A percentile compares a stretch with the other conserved stretches of the same genome.
These are phyloP conservation scores for Ophiothrix spiculata DNA, from an alignment of 35 echinoderm and acorn worm species.

Conservation along the genomic window DNA sequence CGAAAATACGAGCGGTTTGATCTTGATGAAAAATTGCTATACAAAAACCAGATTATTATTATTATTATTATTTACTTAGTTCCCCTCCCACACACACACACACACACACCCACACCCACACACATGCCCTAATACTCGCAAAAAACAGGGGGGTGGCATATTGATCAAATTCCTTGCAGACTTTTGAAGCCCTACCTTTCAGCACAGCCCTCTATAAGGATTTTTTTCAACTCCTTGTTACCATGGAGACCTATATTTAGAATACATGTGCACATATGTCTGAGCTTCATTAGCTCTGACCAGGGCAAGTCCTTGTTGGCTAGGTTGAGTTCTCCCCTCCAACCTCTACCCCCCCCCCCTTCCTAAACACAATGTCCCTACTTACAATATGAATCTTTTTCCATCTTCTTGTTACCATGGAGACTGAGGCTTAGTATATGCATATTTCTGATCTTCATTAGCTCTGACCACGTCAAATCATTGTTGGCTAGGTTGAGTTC, in stretches of 20 bases:
- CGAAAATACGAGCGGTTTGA: no score
- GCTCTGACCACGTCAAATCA: constrained; percentile 67
- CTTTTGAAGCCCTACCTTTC: no score
- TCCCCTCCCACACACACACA: no score
- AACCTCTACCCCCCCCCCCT: no score
- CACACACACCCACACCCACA: no score
- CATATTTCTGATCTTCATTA: constrained; percentile 85
- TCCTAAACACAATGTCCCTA: no score
- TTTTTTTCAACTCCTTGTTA: constrained; percentile 62
- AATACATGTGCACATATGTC: constrained; percentile 91
- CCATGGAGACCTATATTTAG: constrained; percentile 92
- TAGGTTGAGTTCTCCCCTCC: constrained; percentile 64
- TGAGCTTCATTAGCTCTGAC: constrained; percentile 76
- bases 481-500: constrained; percentile 70
- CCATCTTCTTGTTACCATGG: constrained; percentile 81
- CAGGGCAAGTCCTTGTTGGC: constrained; percentile 71
- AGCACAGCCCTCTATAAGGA: no score
- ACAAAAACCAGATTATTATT: no score
- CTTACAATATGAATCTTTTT: constrained; percentile 90
- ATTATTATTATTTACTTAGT: no score
- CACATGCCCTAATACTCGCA: no score
- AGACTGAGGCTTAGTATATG: constrained; percentile 85
- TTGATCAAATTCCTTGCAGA: not conserved
- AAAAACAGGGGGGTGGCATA: no score
- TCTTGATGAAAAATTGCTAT: no score